Base-by-base conservation (phyloP, 2,113 vertebrate species). In the Jacana jacana region DNA sequence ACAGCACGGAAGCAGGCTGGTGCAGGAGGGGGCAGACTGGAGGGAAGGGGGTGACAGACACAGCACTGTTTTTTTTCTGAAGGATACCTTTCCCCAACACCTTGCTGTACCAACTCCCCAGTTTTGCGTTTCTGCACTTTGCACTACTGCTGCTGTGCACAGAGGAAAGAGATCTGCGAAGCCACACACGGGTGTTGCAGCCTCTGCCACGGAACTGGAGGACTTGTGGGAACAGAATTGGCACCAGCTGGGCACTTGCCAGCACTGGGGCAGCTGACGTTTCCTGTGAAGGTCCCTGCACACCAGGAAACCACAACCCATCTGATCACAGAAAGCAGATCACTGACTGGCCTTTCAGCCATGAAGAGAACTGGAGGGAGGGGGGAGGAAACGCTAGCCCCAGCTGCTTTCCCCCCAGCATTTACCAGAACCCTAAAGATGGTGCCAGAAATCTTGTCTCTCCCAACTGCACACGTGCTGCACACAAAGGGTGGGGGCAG, bases 61-160 rank as follows among this genome's bases (percentile, higher is more conserved):
- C 11, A 87, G 30, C 39, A 46, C 23, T 48, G 51, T 27, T 72
- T 72, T 72, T 86, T 65, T 65, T 22, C 71, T 65, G 19, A 83
- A 83, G 42, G 22, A 63, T 10, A 27, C 40, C 9, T 86, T 81
- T 61, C 33, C 27, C 24, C 44, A 57, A 11, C 19, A 28, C 6
- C 2, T 3, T 15, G 9, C 16, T 61, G 14, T 44, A 48, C 27
- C 44, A 77, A 15, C 16, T 13, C 28, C 49, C 8, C 63, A 55
- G 60, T n/a, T 85, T 52, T 40, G 69, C 42, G 31, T 31, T 13
- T 64, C n/a, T 13, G 25, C 1, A 4, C 63, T 90, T 75, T 66
- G 57, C 52, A 72, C 28, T 1, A 0, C 0, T 0, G 0, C 24
- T 66, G 61, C 31, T 78, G 66, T 55, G 65, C 57, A 48, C 44